Percentiles rank a stretch among this genome's conserved stretches.
Conservation (phyloP, 2,113 vertebrate species). For the Peromyscus polionotus region DNA sequence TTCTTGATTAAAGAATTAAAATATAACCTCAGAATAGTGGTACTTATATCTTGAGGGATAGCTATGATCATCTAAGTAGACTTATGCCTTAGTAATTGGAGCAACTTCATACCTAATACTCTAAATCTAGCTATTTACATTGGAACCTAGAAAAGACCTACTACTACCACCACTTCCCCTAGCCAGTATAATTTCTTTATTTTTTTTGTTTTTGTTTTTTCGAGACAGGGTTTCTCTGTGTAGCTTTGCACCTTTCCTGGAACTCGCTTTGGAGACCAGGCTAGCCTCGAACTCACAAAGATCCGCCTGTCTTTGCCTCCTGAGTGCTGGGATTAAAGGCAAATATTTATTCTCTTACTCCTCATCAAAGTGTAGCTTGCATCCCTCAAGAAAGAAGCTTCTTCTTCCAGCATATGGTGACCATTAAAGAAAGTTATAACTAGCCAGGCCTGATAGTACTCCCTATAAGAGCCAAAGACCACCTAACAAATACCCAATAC, state of each 20-base stretch:
- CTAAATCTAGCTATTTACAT: not conserved
- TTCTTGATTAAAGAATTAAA: not conserved
- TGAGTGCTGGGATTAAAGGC: not conserved
- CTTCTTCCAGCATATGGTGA: not conserved
- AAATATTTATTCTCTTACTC: not conserved
- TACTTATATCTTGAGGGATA: not conserved
- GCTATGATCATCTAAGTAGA: not conserved
- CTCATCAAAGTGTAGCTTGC: not conserved
- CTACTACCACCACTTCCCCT: not conserved
- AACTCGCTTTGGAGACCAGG: too few species aligned
- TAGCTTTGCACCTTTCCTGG: too few species aligned
- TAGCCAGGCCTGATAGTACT: not conserved
- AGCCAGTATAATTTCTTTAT: not conserved
- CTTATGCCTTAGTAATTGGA: not conserved
- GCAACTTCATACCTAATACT: not conserved
- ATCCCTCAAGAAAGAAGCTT: not conserved
- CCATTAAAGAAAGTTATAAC: not conserved
- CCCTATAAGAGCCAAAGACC: not conserved
- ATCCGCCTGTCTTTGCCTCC: too few species aligned
- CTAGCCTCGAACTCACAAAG: too few species aligned
- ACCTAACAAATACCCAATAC: not conserved
- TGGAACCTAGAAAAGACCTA: not conserved
- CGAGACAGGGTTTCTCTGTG: too few species aligned
- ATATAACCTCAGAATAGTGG: not conserved
- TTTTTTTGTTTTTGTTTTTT: too few species aligned